Evolutionary conservation across 2,888 invertebrate species (phyloP).

Genomic region (Trilocha varians): DNA sequence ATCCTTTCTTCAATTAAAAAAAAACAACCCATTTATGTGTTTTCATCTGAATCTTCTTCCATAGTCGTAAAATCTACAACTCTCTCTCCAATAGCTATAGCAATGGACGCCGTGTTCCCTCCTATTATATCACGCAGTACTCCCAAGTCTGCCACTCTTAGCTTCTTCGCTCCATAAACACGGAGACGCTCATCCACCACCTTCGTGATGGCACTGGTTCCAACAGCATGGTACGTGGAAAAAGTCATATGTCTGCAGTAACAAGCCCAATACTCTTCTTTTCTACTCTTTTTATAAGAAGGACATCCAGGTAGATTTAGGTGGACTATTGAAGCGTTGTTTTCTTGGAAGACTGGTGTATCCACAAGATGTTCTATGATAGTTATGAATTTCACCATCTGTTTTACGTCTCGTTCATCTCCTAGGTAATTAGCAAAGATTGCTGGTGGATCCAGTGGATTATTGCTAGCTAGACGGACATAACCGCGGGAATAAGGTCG

Average conservation of each 20-base stretch:
- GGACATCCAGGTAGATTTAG: slow-evolving; percentile 31
- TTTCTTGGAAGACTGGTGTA: slow-evolving; percentile 17
- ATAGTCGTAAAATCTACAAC: slow-evolving; percentile 29
- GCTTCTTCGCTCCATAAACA: slow-evolving; percentile 28
- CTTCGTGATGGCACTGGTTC: slow-evolving; percentile 33
- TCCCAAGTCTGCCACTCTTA: slow-evolving; percentile 39
- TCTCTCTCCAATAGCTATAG: slow-evolving; percentile 42
- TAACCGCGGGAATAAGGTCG: slow-evolving; percentile 32
- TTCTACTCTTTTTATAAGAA: slow-evolving; percentile 6
- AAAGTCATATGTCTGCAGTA: slow-evolving; percentile 42
- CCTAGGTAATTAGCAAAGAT: slow-evolving; percentile 38
- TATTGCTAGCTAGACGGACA: slow-evolving; percentile 29
- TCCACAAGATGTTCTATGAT: slow-evolving; percentile 31
- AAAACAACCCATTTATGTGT: no score
- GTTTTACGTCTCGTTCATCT: slow-evolving; percentile 31
- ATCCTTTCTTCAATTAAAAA: no score
- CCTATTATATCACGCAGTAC: slow-evolving; percentile 30
- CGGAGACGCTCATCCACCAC: slow-evolving; percentile 35
- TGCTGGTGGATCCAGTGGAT: slow-evolving; percentile 27
- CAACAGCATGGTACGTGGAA: slow-evolving; percentile 37
- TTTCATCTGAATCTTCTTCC: slow-evolving; percentile 8
- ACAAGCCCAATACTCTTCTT: slow-evolving; percentile 37
- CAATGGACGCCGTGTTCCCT: slow-evolving; percentile 38
- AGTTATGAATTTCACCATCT: slow-evolving; percentile 27
- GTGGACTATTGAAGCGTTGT: slow-evolving; percentile 25